A percentile compares a stretch with the other conserved stretches of the same genome.
Evolutionary conservation across 2,888 invertebrate species (phyloP).

Genomic region (Caenorhabditis sp.): DNA sequence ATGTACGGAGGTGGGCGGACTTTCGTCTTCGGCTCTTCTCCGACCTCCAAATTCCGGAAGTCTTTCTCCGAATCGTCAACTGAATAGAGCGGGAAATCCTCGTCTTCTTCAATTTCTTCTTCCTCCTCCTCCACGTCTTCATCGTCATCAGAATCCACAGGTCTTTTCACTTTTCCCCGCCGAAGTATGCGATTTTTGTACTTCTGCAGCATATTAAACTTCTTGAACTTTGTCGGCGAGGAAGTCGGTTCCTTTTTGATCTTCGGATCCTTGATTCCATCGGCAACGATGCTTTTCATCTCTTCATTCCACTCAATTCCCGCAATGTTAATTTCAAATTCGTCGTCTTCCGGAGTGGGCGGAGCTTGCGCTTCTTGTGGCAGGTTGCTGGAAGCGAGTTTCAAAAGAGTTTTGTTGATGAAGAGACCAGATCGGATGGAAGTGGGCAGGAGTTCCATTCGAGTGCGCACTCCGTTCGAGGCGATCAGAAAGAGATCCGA

Average conservation of each 20-base stretch:
- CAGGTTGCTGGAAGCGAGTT: not conserved
- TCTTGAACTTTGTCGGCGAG: not conserved
- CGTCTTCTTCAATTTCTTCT: no score
- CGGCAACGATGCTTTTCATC: not conserved
- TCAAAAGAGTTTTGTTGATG: not conserved
- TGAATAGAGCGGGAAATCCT: constrained; percentile 45
- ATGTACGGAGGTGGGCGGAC: constrained; percentile 27
- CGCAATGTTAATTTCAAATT: not conserved
- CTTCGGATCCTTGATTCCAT: no score
- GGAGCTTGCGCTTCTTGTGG: not conserved
- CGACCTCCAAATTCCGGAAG: constrained; percentile 10
- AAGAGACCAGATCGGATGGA: constrained; percentile 18
- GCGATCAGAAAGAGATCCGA: constrained; percentile 6
- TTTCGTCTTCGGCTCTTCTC: constrained; percentile 25
- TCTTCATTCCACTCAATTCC: constrained; percentile 5
- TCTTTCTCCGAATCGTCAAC: constrained; percentile 25
- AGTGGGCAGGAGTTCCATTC: not conserved
- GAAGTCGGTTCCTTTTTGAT: not conserved
- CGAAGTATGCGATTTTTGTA: not conserved
- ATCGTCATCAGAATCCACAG: constrained; percentile 58
- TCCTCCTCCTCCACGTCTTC: no score
- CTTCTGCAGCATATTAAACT: not conserved
- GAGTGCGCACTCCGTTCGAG: constrained; percentile 10
- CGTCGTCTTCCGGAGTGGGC: not conserved
- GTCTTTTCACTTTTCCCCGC: no score